Evolutionary conservation across 2,113 vertebrate genomes (phyloP), one percentile per base, ranked within the genome.

Genomic region (Genyomyrus donnyi): DNA sequence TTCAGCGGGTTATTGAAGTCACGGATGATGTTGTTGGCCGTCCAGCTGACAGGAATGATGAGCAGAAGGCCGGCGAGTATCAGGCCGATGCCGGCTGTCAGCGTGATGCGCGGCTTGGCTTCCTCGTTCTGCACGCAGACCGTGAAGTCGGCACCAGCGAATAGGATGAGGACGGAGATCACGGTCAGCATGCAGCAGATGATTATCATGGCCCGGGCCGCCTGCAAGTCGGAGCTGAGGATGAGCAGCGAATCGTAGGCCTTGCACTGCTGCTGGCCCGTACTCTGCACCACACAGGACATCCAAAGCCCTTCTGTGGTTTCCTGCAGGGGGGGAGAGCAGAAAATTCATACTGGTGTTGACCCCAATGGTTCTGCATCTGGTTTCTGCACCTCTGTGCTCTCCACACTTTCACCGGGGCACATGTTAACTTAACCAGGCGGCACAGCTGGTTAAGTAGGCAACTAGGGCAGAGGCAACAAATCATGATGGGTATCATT

Each of bases 261-360:
- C 93, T 96, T 96, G 90, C 96, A 97, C 94, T 97, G 96, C 93
- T 96, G 95, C 94, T 97, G 96, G 1, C 96, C 96, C 0, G 96
- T 96, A 58, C 96, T 97, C 95, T 97, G 96, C n/a, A 92, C 90
- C 92, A 96, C 95, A n/a, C 96, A 97, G 88, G 35, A 66, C 91
- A 90, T 96, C 96, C 96, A 97, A 42, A 97, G 92, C 52, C 96
- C 96, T 2, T 96, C 94, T 5, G 95, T 87, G 1, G 0, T 45
- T 19, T 85, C 93, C 95, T 96, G 48, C 9, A 90, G 42, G 31
- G 11, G 58, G 6, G 6, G 74, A 1, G 10, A 80, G 13, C 8
- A 31, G 24, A n/a, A 31, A 17, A 5, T 31, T 35, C 8, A 31
- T 87, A 6, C 7, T 11, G 15, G 85, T 53, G 27, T 52, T 15